phyloP scores from a whole-genome alignment of 2,113 vertebrate species.

The Sceloporus undulatus region DNA sequence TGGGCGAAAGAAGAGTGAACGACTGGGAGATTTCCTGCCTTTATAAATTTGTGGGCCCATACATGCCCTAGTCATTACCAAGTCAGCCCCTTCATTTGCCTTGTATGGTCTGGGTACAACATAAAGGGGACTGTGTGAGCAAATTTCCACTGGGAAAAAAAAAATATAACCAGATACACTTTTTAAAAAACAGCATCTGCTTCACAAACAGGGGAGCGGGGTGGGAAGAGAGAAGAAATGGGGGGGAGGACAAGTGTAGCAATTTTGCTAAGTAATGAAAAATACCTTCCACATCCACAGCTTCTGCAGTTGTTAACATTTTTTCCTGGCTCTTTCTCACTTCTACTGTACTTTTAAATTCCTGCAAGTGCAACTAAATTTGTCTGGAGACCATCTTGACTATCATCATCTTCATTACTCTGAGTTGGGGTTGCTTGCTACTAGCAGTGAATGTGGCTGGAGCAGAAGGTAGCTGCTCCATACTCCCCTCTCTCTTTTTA shows the following conservation, averaged over 20 bases:
- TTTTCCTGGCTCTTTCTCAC: background rate
- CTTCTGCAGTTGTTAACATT: background rate
- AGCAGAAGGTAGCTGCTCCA: background rate
- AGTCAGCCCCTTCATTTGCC: constrained; percentile 78
- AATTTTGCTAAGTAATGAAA: constrained; percentile 7
- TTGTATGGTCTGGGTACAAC: constrained; percentile 64
- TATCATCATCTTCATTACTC: no score
- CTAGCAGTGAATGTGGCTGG: background rate
- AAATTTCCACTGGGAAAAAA: constrained; percentile 74
- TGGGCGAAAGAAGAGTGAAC: constrained; percentile 31
- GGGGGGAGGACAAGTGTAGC: background rate
- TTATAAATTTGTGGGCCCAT: constrained; percentile 52
- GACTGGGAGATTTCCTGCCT: constrained; percentile 65
- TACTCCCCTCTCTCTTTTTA: background rate
- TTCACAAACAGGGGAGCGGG: background rate
- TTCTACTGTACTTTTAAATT: background rate
- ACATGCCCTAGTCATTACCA: constrained; percentile 65
- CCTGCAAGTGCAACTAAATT: background rate
- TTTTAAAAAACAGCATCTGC: constrained; percentile 18
- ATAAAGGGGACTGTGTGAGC: constrained; percentile 74
- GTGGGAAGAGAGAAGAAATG: background rate
- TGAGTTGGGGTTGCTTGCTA: no score
- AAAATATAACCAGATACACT: constrained; percentile 69
- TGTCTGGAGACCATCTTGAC: background rate
- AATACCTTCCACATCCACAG: background rate